A percentile compares a stretch with the other conserved stretches of the same genome.
Evolutionary conservation across 2,797 vertebrate genomes (phyloP).

Genomic region (Cottoperca gobio): DNA sequence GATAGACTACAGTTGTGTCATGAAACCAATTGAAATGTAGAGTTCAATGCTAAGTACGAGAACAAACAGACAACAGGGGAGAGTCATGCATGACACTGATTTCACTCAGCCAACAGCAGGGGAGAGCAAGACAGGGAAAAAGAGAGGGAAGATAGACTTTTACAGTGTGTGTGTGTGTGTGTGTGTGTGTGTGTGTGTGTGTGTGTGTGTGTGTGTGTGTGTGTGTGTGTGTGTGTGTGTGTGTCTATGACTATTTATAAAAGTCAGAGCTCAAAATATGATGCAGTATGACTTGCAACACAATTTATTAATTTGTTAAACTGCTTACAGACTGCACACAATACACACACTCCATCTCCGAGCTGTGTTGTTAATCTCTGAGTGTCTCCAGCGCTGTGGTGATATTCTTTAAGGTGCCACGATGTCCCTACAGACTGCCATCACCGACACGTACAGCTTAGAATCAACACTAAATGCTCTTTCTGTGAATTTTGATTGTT

Average conservation of each 20-base stretch:
- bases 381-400: constrained; percentile 5
- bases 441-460: constrained; percentile 7
- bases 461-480: neutral
- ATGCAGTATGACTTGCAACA: constrained; percentile 54
- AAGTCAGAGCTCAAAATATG: constrained; percentile 41
- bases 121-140: constrained; percentile 32
- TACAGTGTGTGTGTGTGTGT: constrained; percentile 31
- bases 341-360: constrained; percentile 1
- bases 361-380: constrained; percentile 36
- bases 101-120: constrained; percentile 59
- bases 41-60: constrained; percentile 43
- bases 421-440: constrained; percentile 15
- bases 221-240: constrained; percentile 13
- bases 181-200: too few species aligned
- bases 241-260: constrained; percentile 43
- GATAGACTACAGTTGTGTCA: constrained; percentile 36
- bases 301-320: constrained; percentile 79
- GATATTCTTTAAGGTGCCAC: constrained; percentile 28
- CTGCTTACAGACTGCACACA: constrained; percentile 56
- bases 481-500: constrained; percentile 6
- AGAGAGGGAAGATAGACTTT: constrained; percentile 35
- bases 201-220: too few species aligned
- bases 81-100: constrained; percentile 68
- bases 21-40: constrained; percentile 52
- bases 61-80: constrained; percentile 64